Conservation (phyloP, 1,140 invertebrate genomes). For the Whitmania pigra region DNA sequence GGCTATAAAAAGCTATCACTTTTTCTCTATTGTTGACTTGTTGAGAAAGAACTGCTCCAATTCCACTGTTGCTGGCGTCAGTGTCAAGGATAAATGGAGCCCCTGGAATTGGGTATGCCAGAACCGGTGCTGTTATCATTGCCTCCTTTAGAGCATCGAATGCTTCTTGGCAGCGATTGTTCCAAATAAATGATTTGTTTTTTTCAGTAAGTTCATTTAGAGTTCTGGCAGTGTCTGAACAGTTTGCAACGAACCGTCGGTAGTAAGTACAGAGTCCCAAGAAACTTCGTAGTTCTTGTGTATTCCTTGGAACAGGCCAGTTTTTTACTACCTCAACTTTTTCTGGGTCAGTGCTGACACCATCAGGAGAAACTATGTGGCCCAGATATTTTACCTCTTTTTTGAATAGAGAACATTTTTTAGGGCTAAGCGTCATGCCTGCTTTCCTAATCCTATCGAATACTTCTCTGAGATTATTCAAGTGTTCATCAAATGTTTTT, state of each 20-base stretch:
- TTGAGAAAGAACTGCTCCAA: conserved; percentile 36
- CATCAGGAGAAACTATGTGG: conserved; percentile 29
- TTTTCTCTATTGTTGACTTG: neutral
- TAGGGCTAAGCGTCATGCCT: conserved; percentile 25
- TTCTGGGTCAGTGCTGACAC: conserved; percentile 29
- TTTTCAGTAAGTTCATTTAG: neutral
- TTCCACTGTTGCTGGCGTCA: conserved; percentile 33
- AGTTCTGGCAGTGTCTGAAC: conserved; percentile 26
- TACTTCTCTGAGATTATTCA: conserved; percentile 25
- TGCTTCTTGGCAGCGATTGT: conserved; percentile 15
- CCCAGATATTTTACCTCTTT: conserved; percentile 30
- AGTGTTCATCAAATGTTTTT: conserved; percentile 22
- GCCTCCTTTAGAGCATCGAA: conserved; percentile 22
- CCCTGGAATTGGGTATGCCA: conserved; percentile 20
- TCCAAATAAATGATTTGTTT: neutral
- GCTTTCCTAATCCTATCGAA: conserved; percentile 25
- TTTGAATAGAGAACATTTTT: conserved; percentile 30
- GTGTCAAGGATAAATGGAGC: conserved; percentile 29
- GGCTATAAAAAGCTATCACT: neutral
- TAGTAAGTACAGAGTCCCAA: conserved; percentile 32
- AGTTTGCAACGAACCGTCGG: conserved; percentile 29
- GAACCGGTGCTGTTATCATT: conserved; percentile 19
- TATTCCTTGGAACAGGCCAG: conserved; percentile 31
- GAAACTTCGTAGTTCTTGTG: conserved; percentile 33
- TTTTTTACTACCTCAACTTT: conserved; percentile 34